Percentiles rank a stretch among this genome's conserved stretches.
Conservation (phyloP, 1,140 invertebrate genomes). For the Muscidifurax raptorellus region DNA sequence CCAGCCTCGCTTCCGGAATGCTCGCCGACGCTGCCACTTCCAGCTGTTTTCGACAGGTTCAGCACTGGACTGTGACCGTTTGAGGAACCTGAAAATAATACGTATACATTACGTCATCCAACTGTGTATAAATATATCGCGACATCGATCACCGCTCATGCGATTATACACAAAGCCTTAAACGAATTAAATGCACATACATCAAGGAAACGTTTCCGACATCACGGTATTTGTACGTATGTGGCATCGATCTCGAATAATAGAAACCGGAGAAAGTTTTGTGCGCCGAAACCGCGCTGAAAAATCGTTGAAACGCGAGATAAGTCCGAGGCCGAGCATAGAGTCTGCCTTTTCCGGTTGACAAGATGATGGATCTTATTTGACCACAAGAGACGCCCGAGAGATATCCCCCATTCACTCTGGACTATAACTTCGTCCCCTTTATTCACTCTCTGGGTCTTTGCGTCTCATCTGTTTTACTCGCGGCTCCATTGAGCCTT, state of each 20-base stretch:
- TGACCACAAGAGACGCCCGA: slow-evolving; percentile 61
- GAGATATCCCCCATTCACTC: slow-evolving; percentile 35
- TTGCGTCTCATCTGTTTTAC: slow-evolving; percentile 59
- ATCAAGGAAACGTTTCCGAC: slow-evolving; percentile 7
- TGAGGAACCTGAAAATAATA: slow-evolving; percentile 82
- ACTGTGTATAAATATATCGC: too few relatives aligned
- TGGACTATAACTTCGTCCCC: slow-evolving; percentile 14
- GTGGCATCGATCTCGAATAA: slow-evolving; percentile 44
- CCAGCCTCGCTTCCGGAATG: slow-evolving; percentile 80
- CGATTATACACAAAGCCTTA: not conserved
- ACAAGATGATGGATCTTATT: slow-evolving; percentile 75
- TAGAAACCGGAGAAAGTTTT: slow-evolving; percentile 18
- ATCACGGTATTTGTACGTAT: too few relatives aligned
- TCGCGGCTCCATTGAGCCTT: slow-evolving; percentile 46
- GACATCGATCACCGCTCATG: not conserved
- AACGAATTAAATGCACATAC: slow-evolving; percentile 22
- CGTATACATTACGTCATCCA: not conserved
- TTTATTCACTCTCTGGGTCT: slow-evolving; percentile 30
- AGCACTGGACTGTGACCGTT: slow-evolving; percentile 93
- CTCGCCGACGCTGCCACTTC: slow-evolving; percentile 80
- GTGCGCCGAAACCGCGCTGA: slow-evolving; percentile 27
- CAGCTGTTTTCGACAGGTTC: slow-evolving; percentile 91
- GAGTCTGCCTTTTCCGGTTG: slow-evolving; percentile 54
- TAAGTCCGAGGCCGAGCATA: slow-evolving; percentile 36
- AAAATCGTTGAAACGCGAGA: slow-evolving; percentile 50